Evolutionary conservation across 2,797 vertebrate species (phyloP), one percentile per base, ranked within the genome.

Genomic region (Hippocampus kuda): DNA sequence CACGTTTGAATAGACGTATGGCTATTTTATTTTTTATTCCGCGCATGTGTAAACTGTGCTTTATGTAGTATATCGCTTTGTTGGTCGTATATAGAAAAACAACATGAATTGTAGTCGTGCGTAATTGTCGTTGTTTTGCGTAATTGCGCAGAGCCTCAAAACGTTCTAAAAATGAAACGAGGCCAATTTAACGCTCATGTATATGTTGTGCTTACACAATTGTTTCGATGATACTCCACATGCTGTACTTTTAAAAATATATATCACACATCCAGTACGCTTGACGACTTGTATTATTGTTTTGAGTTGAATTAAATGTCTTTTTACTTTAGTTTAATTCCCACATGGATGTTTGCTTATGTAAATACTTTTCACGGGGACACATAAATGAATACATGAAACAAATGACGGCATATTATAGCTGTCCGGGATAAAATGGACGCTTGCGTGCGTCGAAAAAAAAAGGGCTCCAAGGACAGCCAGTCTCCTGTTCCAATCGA

Each of bases 111-210:
- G 46, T 34, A 20, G 5, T 34, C 24, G 66, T 65, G 20, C 76
- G 81, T 81, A 87, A 85, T 81, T 72, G 72, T 70, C 2, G 1
- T 10, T 34, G 5, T 20, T 61, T 62, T 75, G 83, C 77, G 80
- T 81, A 85, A 83, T 81, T 72, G 72, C 72, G 77, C 80, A 13
- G 4, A 44, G 11, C 7, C 30, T 61, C 30, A 30, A 30, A 18
- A 20, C 18, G 16, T 53, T 44, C 4, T 44, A 64, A 9, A 48
- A 46, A 65, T 46, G 4, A 20, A 48, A 62, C 60, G 41, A 42
- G n/a, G 61, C 38, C 61, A 30, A 48, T 26, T 16, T 16, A 65
- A 48, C 20, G 15, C 5, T 12, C 11, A 44, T 64, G 26, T 42
- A 24, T 46, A 48, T 10, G 8, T 26, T 41, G 13, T 48, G 6